A percentile compares a stretch with the other conserved stretches of the same genome.
Evolutionary conservation across 1,140 invertebrate genomes (phyloP).

Genomic region (Oscheius sp.): DNA sequence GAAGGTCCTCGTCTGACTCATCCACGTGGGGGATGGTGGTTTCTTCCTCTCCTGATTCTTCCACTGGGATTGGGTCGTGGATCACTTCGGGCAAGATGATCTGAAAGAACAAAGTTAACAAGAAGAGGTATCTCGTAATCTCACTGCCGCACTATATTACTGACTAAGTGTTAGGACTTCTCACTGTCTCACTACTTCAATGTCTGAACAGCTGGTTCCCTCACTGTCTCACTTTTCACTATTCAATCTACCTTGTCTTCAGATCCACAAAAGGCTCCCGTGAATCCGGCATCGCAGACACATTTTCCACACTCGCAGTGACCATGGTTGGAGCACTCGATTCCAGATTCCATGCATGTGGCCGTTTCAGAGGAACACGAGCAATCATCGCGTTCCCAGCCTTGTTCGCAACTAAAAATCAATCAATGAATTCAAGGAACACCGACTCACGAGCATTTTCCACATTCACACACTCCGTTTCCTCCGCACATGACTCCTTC

Average conservation of each 20-base stretch:
- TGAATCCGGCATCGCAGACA: constrained; percentile 56
- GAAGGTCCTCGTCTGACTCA: no score
- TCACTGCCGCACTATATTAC: no score
- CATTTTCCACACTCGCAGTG: constrained; percentile 55
- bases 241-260: constrained; percentile 27
- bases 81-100: no score
- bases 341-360: constrained; percentile 53
- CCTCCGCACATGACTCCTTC: constrained; percentile 51
- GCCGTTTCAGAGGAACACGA: constrained; percentile 44
- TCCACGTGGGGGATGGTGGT: no score
- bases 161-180: no score
- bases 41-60: no score
- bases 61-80: no score
- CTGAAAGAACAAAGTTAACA: no score
- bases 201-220: no score
- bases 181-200: no score
- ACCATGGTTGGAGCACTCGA: constrained; percentile 44
- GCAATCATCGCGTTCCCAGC: constrained; percentile 51
- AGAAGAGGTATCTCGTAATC: no score
- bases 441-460: constrained; percentile 37
- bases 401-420: constrained; percentile 38
- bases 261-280: constrained; percentile 50
- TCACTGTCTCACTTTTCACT: neutral
- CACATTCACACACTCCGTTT: constrained; percentile 46
- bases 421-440: neutral